Conservation (phyloP, 53 echinoderm and acorn worm genomes). For the Zoroaster sp. region DNA sequence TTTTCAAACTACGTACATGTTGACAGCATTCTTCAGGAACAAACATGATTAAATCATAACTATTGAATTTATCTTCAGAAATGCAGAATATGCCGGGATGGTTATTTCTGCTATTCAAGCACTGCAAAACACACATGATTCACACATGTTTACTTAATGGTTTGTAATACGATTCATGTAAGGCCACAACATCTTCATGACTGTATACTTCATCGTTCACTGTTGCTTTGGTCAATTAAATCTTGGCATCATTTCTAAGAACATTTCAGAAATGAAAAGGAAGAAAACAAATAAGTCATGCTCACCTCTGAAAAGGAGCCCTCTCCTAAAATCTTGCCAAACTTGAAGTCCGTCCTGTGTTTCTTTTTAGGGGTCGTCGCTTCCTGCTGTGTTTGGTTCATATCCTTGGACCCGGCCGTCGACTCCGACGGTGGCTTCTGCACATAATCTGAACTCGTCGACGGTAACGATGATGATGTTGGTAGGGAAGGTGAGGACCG, state of each 20-base stretch:
- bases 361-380: slow-evolving; percentile 63
- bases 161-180: no score
- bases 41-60: not conserved
- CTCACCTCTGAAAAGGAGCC: slow-evolving; percentile 99
- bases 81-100: not conserved
- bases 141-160: not conserved
- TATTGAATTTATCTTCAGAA: not conserved
- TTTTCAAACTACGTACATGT: not conserved
- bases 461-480: slow-evolving; percentile 6
- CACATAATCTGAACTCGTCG: slow-evolving; percentile 38
- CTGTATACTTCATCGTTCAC: no score
- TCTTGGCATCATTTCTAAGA: not conserved
- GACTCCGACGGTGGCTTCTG: not conserved
- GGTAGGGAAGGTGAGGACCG: not conserved
- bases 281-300: not conserved
- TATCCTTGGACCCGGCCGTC: slow-evolving; percentile 4
- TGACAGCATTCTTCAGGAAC: not conserved
- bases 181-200: no score
- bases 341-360: slow-evolving; percentile 82
- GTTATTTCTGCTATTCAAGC: not conserved
- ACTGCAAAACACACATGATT: not conserved
- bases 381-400: slow-evolving; percentile 10
- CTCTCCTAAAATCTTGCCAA: slow-evolving; percentile 93
- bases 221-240: not conserved
- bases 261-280: not conserved